phyloP scores from a whole-genome alignment of 2,797 vertebrate genomes.

The Pelobates cultripes region DNA sequence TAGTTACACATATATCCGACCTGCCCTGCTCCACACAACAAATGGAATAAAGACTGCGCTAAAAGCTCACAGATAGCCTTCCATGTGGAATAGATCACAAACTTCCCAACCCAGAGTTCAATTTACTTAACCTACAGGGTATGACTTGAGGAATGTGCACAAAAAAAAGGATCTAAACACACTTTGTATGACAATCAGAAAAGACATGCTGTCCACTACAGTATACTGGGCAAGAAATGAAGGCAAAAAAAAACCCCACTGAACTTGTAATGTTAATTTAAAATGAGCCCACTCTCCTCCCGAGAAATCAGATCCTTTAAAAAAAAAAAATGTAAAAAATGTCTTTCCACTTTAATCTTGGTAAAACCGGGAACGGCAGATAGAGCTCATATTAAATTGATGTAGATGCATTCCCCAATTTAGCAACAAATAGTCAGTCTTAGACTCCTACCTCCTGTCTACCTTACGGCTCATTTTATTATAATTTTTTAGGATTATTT shows the following conservation, averaged over 20 bases:
- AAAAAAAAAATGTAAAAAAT: too few species aligned
- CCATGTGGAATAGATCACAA: constrained; percentile 36
- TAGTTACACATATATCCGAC: background rate
- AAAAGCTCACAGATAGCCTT: constrained; percentile 6
- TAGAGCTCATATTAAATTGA: too few species aligned
- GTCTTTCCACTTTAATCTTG: too few species aligned
- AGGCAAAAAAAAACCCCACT: background rate
- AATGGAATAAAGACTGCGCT: background rate
- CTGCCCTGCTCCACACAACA: background rate
- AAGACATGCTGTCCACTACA: background rate
- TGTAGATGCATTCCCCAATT: too few species aligned
- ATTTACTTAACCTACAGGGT: constrained; percentile 38
- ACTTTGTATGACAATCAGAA: constrained; percentile 2
- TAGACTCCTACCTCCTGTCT: too few species aligned
- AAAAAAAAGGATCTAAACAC: background rate
- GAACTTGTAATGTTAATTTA: constrained; percentile 19
- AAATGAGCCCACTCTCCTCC: constrained; percentile 8
- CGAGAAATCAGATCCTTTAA: background rate
- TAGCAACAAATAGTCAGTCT: too few species aligned
- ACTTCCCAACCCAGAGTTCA: constrained; percentile 28
- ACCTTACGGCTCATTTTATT: too few species aligned
- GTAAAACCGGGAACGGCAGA: too few species aligned
- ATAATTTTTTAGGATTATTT: too few species aligned
- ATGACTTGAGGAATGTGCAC: constrained; percentile 19
- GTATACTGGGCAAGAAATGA: background rate